Evolutionary conservation across 2,888 invertebrate species (phyloP).

Genomic region (Corbicula japonica): DNA sequence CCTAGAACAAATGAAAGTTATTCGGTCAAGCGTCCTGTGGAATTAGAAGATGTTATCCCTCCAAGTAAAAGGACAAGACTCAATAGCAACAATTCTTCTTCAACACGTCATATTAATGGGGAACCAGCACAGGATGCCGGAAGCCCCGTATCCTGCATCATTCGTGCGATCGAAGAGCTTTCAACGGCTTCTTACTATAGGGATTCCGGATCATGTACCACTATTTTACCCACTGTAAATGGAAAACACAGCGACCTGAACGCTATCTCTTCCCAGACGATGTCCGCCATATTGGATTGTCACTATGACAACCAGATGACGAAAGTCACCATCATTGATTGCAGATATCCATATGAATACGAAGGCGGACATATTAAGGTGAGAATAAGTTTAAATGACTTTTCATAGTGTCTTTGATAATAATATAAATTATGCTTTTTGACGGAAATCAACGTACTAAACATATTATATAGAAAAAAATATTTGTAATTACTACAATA

Average conservation of each 20-base stretch:
- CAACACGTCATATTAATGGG: not conserved
- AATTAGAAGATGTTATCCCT: not conserved
- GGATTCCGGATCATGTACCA: constrained; percentile 18
- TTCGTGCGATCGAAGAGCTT: constrained; percentile 18
- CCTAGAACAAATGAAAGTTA: not conserved
- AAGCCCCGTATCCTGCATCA: constrained; percentile 24
- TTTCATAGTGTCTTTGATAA: no score
- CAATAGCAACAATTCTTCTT: not conserved
- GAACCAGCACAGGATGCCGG: not conserved
- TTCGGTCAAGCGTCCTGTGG: not conserved
- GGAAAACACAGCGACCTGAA: constrained; percentile 25
- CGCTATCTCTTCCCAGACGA: constrained; percentile 21
- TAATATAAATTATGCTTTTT: no score
- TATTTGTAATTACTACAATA: no score
- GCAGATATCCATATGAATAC: constrained; percentile 29
- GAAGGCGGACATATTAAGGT: constrained; percentile 30
- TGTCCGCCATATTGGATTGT: constrained; percentile 20
- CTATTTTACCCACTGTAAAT: constrained; percentile 13
- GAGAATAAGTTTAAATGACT: no score
- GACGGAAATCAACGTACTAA: no score
- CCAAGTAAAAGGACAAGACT: not conserved
- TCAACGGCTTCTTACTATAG: constrained; percentile 3
- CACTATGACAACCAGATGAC: constrained; percentile 10
- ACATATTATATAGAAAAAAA: no score
- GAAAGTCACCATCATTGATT: constrained; percentile 14